A percentile compares a stretch with the other conserved stretches of the same genome.
These are phyloP conservation scores for Theocolax elegans DNA, from an alignment of 1,140 invertebrate genomes.

Conservation along the genomic window DNA sequence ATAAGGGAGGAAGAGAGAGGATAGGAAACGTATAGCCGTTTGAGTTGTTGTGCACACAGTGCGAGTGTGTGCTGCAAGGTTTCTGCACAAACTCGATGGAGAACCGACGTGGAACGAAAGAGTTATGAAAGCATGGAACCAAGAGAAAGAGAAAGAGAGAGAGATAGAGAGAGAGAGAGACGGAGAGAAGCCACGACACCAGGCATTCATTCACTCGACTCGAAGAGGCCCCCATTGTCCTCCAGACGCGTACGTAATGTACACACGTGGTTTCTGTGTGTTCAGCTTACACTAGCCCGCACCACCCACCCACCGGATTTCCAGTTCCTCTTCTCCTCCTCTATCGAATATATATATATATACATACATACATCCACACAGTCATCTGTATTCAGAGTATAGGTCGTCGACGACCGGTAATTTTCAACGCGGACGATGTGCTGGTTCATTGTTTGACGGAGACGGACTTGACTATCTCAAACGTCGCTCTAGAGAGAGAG, in stretches of 20 bases:
- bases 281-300: neutral
- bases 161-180: neutral
- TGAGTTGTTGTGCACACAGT: neutral
- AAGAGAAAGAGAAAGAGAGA: neutral
- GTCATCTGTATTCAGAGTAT: neutral
- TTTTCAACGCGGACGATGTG: neutral
- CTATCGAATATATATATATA: no score
- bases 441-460: neutral
- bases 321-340: no score
- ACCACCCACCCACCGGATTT: no score
- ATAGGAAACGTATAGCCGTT: no score
- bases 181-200: neutral
- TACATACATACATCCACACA: conserved; percentile 2
- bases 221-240: conserved; percentile 33
- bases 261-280: no score
- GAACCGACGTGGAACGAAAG: no score
- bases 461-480: neutral
- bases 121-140: no score
- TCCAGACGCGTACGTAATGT: conserved; percentile 10
- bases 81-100: neutral
- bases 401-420: no score
- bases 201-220: conserved; percentile 22
- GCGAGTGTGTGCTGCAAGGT: neutral
- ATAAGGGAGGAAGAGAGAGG: no score
- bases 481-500: no score